These are phyloP conservation scores for Florisuga fusca DNA, from an alignment of 2,797 vertebrate genomes.

Conservation along the genomic window DNA sequence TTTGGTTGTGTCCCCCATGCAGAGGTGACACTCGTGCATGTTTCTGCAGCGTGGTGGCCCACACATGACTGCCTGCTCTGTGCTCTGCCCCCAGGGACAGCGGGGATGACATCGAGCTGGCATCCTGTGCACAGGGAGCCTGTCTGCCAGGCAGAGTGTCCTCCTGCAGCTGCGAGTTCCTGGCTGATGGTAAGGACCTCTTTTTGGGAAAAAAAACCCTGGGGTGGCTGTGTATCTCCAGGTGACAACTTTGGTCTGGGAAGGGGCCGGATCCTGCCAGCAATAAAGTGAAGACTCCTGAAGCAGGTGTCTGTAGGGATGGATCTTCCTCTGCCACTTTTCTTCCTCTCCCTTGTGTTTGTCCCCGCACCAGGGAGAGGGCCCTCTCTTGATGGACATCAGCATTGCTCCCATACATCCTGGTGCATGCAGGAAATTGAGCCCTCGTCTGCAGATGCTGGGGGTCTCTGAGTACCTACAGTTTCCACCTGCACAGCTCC, in stretches of 20 bases:
- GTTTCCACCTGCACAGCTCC: neutral
- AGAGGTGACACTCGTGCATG: rapidly evolving
- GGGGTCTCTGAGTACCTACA: neutral
- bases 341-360: neutral
- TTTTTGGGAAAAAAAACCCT: rapidly evolving
- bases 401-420: rapidly evolving
- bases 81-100: slow-evolving; percentile 86
- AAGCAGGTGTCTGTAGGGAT: neutral
- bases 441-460: neutral
- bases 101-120: slow-evolving; percentile 92
- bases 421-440: neutral
- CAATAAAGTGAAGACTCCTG: neutral
- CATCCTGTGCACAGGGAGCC: slow-evolving; percentile 88
- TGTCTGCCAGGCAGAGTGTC: slow-evolving; percentile 85
- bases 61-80: neutral
- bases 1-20: neutral
- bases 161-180: slow-evolving; percentile 94
- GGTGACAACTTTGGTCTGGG: neutral
- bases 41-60: neutral
- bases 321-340: neutral
- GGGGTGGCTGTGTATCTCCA: rapidly evolving
- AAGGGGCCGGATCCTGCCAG: neutral
- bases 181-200: slow-evolving; percentile 86
- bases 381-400: neutral
- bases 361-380: neutral